Evolutionary conservation across 1,140 invertebrate genomes (phyloP), one percentile per base, ranked within the genome.

Genomic region (Dendrolimus punctatus): DNA sequence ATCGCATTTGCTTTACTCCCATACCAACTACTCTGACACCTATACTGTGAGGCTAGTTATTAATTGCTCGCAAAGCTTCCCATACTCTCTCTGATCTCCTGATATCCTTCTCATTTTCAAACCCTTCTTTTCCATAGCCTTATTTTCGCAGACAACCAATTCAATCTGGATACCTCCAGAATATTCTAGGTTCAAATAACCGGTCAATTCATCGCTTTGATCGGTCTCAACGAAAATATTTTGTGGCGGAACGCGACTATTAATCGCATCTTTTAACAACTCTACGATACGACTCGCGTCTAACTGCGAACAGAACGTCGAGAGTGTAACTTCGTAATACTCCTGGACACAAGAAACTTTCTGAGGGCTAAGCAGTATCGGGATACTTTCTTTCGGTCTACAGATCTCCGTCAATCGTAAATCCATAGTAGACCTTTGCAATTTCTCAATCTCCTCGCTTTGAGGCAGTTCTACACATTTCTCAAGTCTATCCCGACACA

Each of bases 71-170:
- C 96, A 98, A 8, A 98, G 90, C 76, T 95, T 94, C 58, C 93
- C 95, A 76, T 97, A 98, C 73, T 96, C 94, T 57, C 93, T 89
- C 79, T 95, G 94, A 85, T 98, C 96, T 4, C 96, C 96, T 0
- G 95, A 97, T 59, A 98, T 96, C 74, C 95, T 89, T 54, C 96
- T 87, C 90, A 98, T 92, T 72, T 97, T 97, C 55, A 98, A 90
- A 6, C 95, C 95, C 64, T 95, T 96, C 46, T 92, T 91, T 71
- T 94, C 92, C 58, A 91, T 91, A 48, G 88, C 89, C 57, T 92
- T 93, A 38, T 91, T 92, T 65, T 95, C 92, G 71, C 91, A 95
- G 1, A 97, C 92, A 67, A 95, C 92, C 59, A 97, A 76, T 75
- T 97, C 95, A 47, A 97, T 96, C 79, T 96, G 94, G 62, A 96